phyloP scores from a whole-genome alignment of 2,113 vertebrate genomes.

The Canis aureus region DNA sequence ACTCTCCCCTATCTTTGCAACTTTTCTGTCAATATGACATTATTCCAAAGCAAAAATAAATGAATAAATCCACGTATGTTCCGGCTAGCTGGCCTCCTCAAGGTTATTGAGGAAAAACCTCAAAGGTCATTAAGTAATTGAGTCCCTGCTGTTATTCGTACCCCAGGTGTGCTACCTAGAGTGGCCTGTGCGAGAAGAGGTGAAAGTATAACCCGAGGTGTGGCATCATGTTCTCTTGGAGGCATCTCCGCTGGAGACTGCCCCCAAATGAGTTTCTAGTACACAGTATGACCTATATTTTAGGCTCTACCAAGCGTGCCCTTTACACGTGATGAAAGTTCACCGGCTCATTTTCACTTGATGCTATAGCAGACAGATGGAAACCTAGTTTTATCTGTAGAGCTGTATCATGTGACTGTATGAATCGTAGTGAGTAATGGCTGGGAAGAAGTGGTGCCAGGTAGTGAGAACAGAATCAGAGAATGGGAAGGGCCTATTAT shows the following conservation, averaged over 20 bases:
- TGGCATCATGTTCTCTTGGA: not conserved
- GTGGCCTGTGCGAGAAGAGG: not conserved
- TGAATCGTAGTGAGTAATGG: not conserved
- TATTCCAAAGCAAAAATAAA: constrained; percentile 36
- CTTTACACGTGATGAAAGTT: not conserved
- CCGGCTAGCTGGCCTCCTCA: not conserved
- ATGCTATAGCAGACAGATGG: not conserved
- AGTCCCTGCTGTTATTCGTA: not conserved
- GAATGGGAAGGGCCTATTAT: not conserved
- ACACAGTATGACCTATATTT: not conserved
- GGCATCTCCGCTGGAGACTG: not conserved
- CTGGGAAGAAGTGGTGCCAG: not conserved
- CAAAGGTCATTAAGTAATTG: not conserved
- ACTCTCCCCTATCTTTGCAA: not conserved
- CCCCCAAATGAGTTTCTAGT: not conserved
- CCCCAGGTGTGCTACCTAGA: not conserved
- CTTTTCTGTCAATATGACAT: constrained; percentile 15
- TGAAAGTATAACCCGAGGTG: not conserved
- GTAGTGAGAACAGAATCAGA: not conserved
- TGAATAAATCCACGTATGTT: not conserved
- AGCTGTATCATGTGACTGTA: not conserved
- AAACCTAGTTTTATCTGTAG: not conserved
- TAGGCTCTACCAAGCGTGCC: not conserved
- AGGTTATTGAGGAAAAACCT: not conserved
- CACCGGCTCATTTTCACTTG: not conserved